Evolutionary conservation across 1,140 invertebrate genomes (phyloP), one percentile per base, ranked within the genome.

Genomic region (Epicauta chinensis): DNA sequence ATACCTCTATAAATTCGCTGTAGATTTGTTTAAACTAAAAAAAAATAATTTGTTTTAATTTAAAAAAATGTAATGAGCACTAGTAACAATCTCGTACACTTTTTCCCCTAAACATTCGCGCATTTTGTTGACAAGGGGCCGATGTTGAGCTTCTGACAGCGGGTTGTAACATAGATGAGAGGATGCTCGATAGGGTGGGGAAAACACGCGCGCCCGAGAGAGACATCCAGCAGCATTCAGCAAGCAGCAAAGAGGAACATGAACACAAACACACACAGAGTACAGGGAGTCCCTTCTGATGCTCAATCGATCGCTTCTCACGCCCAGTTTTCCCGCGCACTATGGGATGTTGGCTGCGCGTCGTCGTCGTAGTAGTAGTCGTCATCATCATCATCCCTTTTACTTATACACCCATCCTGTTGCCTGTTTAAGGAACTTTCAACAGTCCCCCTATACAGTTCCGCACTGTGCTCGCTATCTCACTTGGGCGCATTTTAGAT

Each of bases 241-340:
- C 10, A 34, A n/a, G 12, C 10, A 34, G 10, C 10, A 34, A 12
- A 10, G 10, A 10, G 10, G 32, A 12, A 34, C 12, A 3, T 34
- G 32, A 34, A 12, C 32, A 34, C 3, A 34, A 12, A 34, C 12
- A 3, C 11, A 10, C 6, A 12, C 32, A 34, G 12, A 34, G 32
- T 38, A 48, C 10, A 11, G 32, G 32, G n/a, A n/a, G 12, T 11
- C 32, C 32, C 32, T 12, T 34, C 23, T 11, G 32, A 34, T 34
- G 32, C 65, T 67, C 67, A 51, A 67, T 67, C 65, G 65, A 66
- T 67, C 64, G 56, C 53, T 48, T 54, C 55, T 64, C 64, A 67
- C 66, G 67, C 67, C 67, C 67, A 63, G 65, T 63, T 65, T 69
- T 69, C 64, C 61, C 61, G 63, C 63, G 61, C 61, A 61, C 51